These are phyloP conservation scores for Nomia melanderi DNA, from an alignment of 1,140 invertebrate species.

Conservation along the genomic window DNA sequence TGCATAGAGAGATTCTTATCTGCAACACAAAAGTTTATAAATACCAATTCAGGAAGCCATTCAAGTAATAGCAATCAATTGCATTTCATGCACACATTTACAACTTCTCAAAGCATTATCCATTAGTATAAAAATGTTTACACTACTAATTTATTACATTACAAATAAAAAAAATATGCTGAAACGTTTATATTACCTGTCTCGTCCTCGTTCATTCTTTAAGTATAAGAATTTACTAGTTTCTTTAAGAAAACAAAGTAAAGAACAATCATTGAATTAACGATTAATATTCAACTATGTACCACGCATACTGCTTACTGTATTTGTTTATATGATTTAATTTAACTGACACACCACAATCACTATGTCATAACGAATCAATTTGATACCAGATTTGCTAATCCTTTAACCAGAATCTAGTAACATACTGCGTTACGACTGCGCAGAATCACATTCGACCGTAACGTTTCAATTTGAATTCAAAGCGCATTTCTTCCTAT, in stretches of 20 bases:
- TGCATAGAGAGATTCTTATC: constrained; percentile 68
- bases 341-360: background rate
- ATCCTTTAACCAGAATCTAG: background rate
- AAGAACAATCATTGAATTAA: background rate
- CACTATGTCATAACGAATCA: background rate
- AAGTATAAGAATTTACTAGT: background rate
- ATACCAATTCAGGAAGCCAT: background rate
- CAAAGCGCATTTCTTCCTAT: too few species aligned
- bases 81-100: background rate
- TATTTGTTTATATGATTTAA: background rate
- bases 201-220: constrained; percentile 13
- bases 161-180: constrained; percentile 4
- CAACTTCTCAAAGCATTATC: background rate
- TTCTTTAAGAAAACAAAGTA: too few species aligned
- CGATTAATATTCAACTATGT: background rate
- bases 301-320: too few species aligned
- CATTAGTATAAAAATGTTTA: background rate
- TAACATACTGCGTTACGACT: background rate
- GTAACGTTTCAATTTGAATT: too few species aligned
- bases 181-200: constrained; percentile 21
- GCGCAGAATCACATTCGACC: background rate
- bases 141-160: too few species aligned
- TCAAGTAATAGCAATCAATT: background rate
- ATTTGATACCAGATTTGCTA: background rate
- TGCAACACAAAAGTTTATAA: background rate